phyloP scores from a whole-genome alignment of 2,888 invertebrate species.

The Scaeva pyrastri region DNA sequence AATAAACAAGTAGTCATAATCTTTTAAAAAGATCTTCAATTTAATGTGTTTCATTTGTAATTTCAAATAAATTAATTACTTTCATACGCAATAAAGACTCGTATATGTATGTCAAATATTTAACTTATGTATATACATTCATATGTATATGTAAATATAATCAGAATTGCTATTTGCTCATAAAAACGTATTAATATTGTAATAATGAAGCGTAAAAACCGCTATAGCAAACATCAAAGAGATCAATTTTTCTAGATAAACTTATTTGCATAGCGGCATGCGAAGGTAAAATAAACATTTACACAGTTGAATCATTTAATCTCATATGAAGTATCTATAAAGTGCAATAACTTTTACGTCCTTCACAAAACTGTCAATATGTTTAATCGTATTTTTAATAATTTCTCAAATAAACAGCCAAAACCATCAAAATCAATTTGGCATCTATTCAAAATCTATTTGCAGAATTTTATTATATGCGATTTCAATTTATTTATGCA shows the following conservation, averaged over 20 bases:
- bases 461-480: slow-evolving; percentile 45
- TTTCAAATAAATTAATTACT: too few relatives aligned
- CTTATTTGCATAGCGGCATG: neutral
- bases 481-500: slow-evolving; percentile 1
- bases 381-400: slow-evolving; percentile 32
- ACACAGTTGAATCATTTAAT: neutral
- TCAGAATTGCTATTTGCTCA: too few relatives aligned
- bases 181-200: neutral
- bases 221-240: neutral
- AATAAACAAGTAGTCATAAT: too few relatives aligned
- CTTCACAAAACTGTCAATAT: slow-evolving; percentile 46
- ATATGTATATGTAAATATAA: too few relatives aligned
- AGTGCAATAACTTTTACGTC: neutral
- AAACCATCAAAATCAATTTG: slow-evolving; percentile 36
- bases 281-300: slow-evolving; percentile 14
- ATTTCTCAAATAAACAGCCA: slow-evolving; percentile 39
- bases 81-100: too few relatives aligned
- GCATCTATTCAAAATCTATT: slow-evolving; percentile 62
- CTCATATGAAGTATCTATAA: neutral
- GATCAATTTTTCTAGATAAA: neutral
- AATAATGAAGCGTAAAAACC: neutral
- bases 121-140: too few relatives aligned
- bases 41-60: too few relatives aligned
- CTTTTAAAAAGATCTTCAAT: too few relatives aligned
- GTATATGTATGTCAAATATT: too few relatives aligned